These are phyloP conservation scores for Apteryx owenii DNA, from an alignment of 2,113 vertebrate genomes.

Conservation along the genomic window DNA sequence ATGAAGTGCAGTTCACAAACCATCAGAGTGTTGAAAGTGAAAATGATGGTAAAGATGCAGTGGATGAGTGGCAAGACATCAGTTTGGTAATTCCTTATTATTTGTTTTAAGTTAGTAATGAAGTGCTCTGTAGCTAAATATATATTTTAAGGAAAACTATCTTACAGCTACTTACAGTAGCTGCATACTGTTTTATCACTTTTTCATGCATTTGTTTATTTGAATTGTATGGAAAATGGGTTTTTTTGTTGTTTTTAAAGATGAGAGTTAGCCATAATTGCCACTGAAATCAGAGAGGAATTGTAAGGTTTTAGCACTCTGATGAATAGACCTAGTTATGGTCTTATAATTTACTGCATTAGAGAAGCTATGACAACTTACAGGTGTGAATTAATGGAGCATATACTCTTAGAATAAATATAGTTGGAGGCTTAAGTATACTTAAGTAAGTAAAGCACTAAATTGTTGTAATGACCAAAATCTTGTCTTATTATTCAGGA, in stretches of 20 bases:
- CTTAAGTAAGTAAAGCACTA: background rate
- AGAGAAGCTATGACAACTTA: background rate
- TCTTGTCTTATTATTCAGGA: conserved; percentile 77
- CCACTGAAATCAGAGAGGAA: background rate
- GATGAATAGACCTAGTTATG: background rate
- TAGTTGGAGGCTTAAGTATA: background rate
- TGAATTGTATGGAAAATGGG: background rate
- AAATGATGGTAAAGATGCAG: conserved; percentile 1
- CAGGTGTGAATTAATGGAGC: background rate
- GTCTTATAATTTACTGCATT: background rate
- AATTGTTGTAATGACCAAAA: background rate
- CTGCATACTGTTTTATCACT: background rate
- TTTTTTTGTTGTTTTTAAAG: background rate
- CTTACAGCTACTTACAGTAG: background rate
- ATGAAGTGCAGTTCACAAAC: background rate
- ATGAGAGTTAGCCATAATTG: background rate
- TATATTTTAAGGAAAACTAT: background rate
- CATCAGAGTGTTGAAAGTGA: conserved; percentile 14
- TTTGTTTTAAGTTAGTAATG: background rate
- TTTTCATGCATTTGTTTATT: background rate
- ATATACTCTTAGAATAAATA: background rate
- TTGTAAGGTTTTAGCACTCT: background rate
- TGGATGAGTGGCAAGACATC: conserved; percentile 87
- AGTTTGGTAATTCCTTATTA: conserved; percentile 78
- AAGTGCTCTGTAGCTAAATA: background rate